These are phyloP conservation scores for Blera fallax DNA, from an alignment of 2,888 invertebrate genomes.

Conservation along the genomic window DNA sequence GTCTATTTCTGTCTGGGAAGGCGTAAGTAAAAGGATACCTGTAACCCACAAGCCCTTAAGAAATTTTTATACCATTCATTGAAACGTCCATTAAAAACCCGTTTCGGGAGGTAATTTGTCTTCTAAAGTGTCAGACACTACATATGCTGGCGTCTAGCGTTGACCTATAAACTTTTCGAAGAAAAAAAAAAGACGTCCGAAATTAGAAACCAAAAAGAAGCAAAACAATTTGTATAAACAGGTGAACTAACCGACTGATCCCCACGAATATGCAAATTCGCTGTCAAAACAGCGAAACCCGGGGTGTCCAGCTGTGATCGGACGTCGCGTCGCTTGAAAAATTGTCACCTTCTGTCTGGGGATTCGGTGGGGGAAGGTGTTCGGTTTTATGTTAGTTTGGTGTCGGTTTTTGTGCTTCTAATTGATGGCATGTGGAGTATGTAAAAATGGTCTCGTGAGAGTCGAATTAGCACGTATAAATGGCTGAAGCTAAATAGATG, in stretches of 20 bases:
- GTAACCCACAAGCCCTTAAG: not conserved
- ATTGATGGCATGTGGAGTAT: slow-evolving; percentile 12
- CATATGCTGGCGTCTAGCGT: not conserved
- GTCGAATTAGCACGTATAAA: slow-evolving; percentile 12
- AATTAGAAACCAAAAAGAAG: slow-evolving; percentile 4
- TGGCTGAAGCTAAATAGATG: not conserved
- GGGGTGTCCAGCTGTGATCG: slow-evolving; percentile 27
- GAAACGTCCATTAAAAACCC: slow-evolving; percentile 2
- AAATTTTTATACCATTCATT: not conserved
- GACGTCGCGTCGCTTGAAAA: not conserved
- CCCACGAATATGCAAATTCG: slow-evolving; percentile 31
- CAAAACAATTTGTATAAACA: slow-evolving; percentile 20
- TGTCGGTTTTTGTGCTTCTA: not conserved
- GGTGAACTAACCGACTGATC: not conserved
- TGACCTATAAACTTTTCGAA: slow-evolving; percentile 20
- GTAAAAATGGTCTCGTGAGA: slow-evolving; percentile 8
- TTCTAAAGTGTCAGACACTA: not conserved
- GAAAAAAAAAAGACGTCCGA: slow-evolving; percentile 2
- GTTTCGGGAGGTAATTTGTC: slow-evolving; percentile 6
- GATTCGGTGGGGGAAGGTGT: not conserved
- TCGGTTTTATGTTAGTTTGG: not conserved
- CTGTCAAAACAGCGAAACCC: not conserved
- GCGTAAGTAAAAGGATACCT: not conserved
- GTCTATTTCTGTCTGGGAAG: not conserved
- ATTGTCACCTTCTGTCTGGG: slow-evolving; percentile 34